Base-by-base conservation (phyloP, 2,113 vertebrate species). In the Chroicocephalus ridibundus region DNA sequence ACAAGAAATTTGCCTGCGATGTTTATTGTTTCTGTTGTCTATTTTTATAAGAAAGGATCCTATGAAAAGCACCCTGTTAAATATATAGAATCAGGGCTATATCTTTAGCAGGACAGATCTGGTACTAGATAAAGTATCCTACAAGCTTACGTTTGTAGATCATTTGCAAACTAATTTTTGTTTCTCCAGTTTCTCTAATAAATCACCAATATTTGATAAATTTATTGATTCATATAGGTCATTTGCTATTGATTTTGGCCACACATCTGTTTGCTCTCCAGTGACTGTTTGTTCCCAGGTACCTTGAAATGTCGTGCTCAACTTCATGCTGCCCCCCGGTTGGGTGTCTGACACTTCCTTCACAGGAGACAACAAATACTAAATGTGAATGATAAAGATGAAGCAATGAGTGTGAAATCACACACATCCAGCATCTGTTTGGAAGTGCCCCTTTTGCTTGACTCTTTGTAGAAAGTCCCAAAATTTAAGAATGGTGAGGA, bases 251-350 rank as follows among this genome's bases (percentile, higher is more conserved):
- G 42, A 34, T 92, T 94, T 88, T 72, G 11, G 36, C 31, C 87
- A 32, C 12, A 22, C 4, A 52, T 92, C 19, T 47, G 7, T 51
- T 12, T 60, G 21, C 5, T 83, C 12, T 27, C 22, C 27, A 44
- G 7, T 25, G 26, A 60, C 18, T 75, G 7, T 49, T 69, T 65
- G 52, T 16, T 80, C 6, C 13, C 6, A 24, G 4, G 15, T 65
- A 22, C 25, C 19, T 65, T 77, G 46, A 81, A 77, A 38, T 40
- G 6, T 2, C 58, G 32, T 20, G 38, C 31, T 87, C 46, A 38
- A 5, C 11, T 72, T 65, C 2, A 0, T 44, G 19, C 32, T 58
- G 7, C 8, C 15, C 6, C 7, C 34, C 64, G 13, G 9, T 6
- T 85, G 57, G 9, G 19, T 76, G 42, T 55, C 40, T 49, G 38